Conservation (phyloP, 2,113 vertebrate species). For the Mohoua ochrocephala region DNA sequence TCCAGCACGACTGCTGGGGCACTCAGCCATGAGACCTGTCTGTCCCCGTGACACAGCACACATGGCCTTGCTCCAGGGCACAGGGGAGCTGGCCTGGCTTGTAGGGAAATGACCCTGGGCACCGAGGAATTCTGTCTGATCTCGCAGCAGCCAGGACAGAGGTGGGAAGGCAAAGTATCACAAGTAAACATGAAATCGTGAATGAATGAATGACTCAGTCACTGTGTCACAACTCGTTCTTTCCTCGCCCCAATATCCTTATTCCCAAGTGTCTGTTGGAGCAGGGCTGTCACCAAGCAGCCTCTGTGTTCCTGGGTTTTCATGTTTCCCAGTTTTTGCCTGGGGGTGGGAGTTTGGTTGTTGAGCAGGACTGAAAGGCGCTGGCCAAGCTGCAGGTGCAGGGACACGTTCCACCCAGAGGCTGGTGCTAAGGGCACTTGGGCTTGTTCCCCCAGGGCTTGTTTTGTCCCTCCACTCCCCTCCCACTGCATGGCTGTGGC, state of each 20-base stretch:
- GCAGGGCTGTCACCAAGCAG: not conserved
- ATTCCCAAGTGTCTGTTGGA: not conserved
- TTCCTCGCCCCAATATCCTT: not conserved
- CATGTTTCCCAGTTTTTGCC: not conserved
- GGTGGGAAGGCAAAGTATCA: not conserved
- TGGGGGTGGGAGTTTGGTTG: not conserved
- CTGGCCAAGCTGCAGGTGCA: not conserved
- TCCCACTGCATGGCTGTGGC: not conserved
- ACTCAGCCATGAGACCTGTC: rapidly evolving
- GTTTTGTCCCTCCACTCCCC: not conserved
- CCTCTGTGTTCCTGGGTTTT: not conserved
- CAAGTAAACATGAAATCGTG: not conserved
- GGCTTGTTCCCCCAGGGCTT: not conserved
- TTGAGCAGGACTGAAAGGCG: not conserved
- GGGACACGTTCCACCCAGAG: not conserved
- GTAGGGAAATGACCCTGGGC: not conserved
- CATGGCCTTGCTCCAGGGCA: not conserved
- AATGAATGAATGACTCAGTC: not conserved
- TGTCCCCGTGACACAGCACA: rapidly evolving
- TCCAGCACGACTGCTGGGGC: rapidly evolving
- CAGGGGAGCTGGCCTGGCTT: not conserved
- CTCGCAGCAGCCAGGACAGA: not conserved
- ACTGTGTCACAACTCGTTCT: not conserved
- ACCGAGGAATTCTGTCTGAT: not conserved
- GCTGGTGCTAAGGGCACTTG: not conserved